A percentile compares a stretch with the other conserved stretches of the same genome.
phyloP scores from a whole-genome alignment of 1,140 invertebrate genomes.

The Brachionus koreanus region DNA sequence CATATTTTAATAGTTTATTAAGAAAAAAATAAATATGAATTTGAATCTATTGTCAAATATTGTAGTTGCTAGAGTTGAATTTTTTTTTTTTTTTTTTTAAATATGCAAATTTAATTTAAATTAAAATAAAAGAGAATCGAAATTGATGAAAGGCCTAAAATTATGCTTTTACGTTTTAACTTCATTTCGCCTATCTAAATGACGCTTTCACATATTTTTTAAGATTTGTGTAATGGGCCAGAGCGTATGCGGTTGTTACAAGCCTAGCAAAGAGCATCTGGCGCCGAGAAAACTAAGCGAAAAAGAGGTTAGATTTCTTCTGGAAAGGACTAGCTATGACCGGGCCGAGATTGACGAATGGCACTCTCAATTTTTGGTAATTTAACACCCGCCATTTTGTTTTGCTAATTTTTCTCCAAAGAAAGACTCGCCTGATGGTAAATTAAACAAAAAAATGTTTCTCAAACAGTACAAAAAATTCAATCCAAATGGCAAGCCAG shows the following conservation, averaged over 20 bases:
- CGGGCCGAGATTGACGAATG: background rate
- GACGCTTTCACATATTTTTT: background rate
- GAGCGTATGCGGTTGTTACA: background rate
- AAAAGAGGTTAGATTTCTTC: background rate
- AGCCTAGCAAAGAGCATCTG: background rate
- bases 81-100: background rate
- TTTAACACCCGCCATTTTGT: background rate
- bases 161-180: background rate
- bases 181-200: background rate
- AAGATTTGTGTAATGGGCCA: background rate
- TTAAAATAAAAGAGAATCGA: background rate
- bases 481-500: background rate
- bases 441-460: slow-evolving; percentile 39
- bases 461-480: background rate
- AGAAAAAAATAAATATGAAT: no score
- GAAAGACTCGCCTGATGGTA: slow-evolving; percentile 43
- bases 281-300: background rate
- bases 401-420: background rate
- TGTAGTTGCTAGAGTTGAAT: no score
- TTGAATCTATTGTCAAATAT: no score
- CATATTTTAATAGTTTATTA: no score
- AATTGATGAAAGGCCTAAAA: background rate
- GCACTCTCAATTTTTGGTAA: slow-evolving; percentile 21
- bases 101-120: slow-evolving; percentile 6
- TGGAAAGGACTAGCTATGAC: background rate